Conservation (phyloP, 2,797 vertebrate species). For the Bovichtus diacanthus region DNA sequence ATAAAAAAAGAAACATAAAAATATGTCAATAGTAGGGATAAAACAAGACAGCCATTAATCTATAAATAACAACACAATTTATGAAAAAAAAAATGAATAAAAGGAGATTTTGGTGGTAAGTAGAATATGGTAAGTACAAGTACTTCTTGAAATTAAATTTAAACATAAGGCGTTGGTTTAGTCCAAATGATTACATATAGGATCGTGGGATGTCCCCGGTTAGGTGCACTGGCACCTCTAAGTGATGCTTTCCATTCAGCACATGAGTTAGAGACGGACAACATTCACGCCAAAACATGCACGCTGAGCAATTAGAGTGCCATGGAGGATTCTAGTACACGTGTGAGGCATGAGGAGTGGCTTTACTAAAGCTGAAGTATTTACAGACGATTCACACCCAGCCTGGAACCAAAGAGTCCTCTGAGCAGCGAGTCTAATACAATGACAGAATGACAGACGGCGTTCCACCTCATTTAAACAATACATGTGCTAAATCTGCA, state of each 20-base stretch:
- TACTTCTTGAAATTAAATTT: too few relatives aligned
- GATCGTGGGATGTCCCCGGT: neutral
- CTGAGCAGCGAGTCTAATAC: neutral
- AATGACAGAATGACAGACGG: neutral
- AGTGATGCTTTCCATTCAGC: neutral
- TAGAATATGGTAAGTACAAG: too few relatives aligned
- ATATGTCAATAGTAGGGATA: too few relatives aligned
- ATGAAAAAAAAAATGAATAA: too few relatives aligned
- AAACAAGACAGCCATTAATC: too few relatives aligned
- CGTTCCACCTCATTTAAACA: slow-evolving; percentile 14
- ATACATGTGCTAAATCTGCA: neutral
- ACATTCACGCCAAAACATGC: slow-evolving; percentile 4
- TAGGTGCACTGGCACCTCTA: neutral
- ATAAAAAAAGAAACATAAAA: too few relatives aligned
- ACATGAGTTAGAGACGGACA: slow-evolving; percentile 13
- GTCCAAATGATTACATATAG: too few relatives aligned
- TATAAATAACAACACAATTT: too few relatives aligned
- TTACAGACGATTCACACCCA: slow-evolving; percentile 32
- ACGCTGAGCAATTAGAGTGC: slow-evolving; percentile 59
- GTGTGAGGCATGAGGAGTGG: slow-evolving; percentile 54
- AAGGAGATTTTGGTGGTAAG: too few relatives aligned
- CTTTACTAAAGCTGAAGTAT: neutral
- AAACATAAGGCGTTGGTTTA: neutral
- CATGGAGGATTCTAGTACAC: slow-evolving; percentile 58
- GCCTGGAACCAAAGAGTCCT: neutral